Evolutionary conservation across 2,797 vertebrate genomes (phyloP), one percentile per base, ranked within the genome.

Genomic region (Scleropages formosus): DNA sequence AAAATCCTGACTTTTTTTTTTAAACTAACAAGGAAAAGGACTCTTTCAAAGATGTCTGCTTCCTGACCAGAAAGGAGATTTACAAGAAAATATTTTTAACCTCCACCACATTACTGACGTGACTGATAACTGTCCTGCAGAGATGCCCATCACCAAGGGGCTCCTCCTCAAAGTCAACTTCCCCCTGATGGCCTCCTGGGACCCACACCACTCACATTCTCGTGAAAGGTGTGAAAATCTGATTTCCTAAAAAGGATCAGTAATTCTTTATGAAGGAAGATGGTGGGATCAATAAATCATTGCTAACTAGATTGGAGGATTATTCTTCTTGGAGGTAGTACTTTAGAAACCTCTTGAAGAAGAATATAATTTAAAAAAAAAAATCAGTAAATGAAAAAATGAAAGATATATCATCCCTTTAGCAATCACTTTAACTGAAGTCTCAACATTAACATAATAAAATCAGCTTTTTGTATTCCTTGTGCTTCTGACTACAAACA

Each of bases 201-300:
- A 93, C 90, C 90, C 79, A 86, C 0, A 9, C 92, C 89, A 91
- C 92, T 93, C 93, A 94, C 93, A 91, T 91, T 92, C 90, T 92
- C 90, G 86, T 91, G 91, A 93, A 96, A 96, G 95, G 95, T 97
- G 96, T 96, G 94, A 98, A 97, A 98, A 98, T 97, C 92, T 94
- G 95, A 98, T 98, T 98, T 98, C 96, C 96, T 95, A 97, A 98
- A 98, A 97, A 96, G 95, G 95, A 96, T 96, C 90, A 92, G 95
- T 96, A 96, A 98, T 97, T 97, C 95, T 96, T 93, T 93, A 94
- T 91, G 95, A 98, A 95, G 94, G 93, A 93, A 93, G 90, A 94
- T 93, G 86, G 85, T 74, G 85, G 89, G 92, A 97, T 98, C 96
- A 84, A 98, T 98, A 98, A 98, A 98, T 98, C 97, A 95, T 96